Percentiles rank a stretch among this genome's conserved stretches.
Conservation (phyloP, 2,888 invertebrate genomes). For the Arctia plantaginis region DNA sequence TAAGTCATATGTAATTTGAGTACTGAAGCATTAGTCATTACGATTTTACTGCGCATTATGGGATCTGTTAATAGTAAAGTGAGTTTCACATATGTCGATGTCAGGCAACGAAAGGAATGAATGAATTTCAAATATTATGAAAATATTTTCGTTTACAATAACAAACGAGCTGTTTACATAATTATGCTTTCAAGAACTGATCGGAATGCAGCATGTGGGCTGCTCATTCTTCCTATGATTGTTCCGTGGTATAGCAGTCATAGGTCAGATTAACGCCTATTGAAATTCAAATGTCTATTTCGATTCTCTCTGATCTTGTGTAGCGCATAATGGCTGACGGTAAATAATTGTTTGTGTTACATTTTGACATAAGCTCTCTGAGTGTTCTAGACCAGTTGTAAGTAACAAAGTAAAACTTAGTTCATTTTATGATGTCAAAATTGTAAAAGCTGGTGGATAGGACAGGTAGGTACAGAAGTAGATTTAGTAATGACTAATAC, state of each 20-base stretch:
- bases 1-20: conserved; percentile 45
- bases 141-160: neutral
- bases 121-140: neutral
- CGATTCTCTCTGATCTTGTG: neutral
- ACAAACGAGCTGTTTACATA: neutral
- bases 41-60: conserved; percentile 14
- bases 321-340: no score
- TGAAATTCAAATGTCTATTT: neutral
- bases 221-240: neutral
- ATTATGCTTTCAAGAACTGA: neutral
- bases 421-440: neutral
- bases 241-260: neutral
- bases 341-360: neutral
- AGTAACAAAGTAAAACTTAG: neutral
- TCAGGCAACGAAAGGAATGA: neutral
- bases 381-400: neutral
- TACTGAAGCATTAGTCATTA: conserved; percentile 28
- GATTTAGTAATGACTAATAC: neutral
- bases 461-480: neutral
- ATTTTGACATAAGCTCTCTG: neutral
- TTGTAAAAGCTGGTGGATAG: neutral
- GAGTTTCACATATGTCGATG: neutral
- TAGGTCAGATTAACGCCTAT: neutral
- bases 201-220: neutral
- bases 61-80: conserved; percentile 7